Evolutionary conservation across 2,888 invertebrate genomes (phyloP).

Genomic region (Cephus rjabovi): DNA sequence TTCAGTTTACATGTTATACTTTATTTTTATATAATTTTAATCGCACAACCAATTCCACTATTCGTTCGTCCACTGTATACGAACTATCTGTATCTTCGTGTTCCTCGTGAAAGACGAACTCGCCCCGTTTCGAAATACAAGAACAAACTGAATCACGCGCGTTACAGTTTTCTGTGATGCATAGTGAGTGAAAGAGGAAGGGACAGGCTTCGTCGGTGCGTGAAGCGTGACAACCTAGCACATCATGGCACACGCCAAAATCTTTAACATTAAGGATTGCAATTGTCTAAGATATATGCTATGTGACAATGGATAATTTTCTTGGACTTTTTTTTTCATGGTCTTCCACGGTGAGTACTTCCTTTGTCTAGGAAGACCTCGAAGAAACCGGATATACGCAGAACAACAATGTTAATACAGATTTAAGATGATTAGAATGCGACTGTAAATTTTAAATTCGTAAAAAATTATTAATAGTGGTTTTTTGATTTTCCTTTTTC

Average conservation of each 20-base stretch:
- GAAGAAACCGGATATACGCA: background rate
- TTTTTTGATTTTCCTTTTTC: background rate
- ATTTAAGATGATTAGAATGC: background rate
- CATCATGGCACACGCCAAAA: slow-evolving; percentile 61
- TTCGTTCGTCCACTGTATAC: background rate
- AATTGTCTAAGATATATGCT: background rate
- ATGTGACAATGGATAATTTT: slow-evolving; percentile 4
- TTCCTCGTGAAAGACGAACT: background rate
- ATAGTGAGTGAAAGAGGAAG: slow-evolving; percentile 57
- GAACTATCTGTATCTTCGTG: background rate
- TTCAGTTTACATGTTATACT: background rate
- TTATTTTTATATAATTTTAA: background rate
- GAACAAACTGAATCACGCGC: slow-evolving; percentile 47
- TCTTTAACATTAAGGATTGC: slow-evolving; percentile 32
- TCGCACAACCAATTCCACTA: background rate
- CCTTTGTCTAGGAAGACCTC: background rate
- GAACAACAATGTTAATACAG: background rate
- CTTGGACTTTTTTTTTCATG: background rate
- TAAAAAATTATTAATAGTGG: background rate
- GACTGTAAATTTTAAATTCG: background rate
- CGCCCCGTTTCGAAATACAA: slow-evolving; percentile 12
- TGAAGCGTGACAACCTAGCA: slow-evolving; percentile 63
- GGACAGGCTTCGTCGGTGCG: slow-evolving; percentile 64
- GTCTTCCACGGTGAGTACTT: background rate
- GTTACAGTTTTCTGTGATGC: slow-evolving; percentile 51